Evolutionary conservation across 1,140 invertebrate genomes (phyloP), one percentile per base, ranked within the genome.

Genomic region (Laupala kohalensis): DNA sequence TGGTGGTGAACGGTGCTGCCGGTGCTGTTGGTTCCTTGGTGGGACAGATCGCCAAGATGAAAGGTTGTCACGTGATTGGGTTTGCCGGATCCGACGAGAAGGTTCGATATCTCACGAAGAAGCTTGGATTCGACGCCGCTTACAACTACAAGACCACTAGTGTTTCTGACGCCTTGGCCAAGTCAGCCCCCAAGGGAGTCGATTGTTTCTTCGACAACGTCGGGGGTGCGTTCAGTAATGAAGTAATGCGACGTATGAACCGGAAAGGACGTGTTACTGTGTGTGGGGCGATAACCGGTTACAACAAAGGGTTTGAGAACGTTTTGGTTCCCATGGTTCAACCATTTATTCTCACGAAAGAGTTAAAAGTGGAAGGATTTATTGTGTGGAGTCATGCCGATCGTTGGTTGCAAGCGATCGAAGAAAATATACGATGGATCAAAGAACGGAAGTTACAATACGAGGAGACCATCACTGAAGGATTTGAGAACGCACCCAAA

Each of bases 401-500:
- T 69, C 78, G 84, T 63, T 89, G 85, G 84, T 74, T 81, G 25
- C 84, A 88, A 79, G 88, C 85, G 4, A 81, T 88, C 19, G 74
- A 80, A 30, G 82, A 86, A 75, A 85, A 89, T 78, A 72, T 83
- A 24, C 77, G 84, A 74, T 88, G 87, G 86, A 81, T 89, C 70
- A 77, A 82, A 72, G 80, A 79, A 81, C 88, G 87, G 23, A 88
- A 87, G 81, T 69, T 91, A 4, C 85, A 87, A 75, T 86, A 85
- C 74, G 79, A 82, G 75, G 88, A 90, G 78, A 87, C 87, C 69
- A 74, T 87, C 0, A 86, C 84, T 6, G 78, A 88, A 73, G 89
- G 89, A 19, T 90, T 90, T 79, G 87, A 89, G 73, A 88, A 88
- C 74, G 86, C 88, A 84, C 86, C 87, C 6, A 80, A 86, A 72